Evolutionary conservation across 2,888 invertebrate genomes (phyloP).

Genomic region (Phyllotreta striolata): DNA sequence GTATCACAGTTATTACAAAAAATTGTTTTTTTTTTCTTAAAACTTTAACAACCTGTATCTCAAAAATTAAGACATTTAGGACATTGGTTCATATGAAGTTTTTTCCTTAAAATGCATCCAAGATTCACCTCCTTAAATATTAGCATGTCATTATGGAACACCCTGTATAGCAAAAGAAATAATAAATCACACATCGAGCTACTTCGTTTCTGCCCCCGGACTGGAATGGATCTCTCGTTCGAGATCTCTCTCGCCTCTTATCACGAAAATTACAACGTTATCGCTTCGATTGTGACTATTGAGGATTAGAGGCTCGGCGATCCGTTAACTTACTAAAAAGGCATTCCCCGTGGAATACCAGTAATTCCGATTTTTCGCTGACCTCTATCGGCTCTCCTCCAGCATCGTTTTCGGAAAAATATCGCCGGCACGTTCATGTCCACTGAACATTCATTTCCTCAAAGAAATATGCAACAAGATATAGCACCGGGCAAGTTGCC

Average conservation of each 20-base stretch:
- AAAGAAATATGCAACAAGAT: too few relatives aligned
- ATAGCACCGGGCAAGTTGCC: too few relatives aligned
- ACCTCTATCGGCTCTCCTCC: slow-evolving; percentile 31
- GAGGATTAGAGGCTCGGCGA: slow-evolving; percentile 35
- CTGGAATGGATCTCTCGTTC: not conserved
- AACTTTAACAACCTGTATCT: too few relatives aligned
- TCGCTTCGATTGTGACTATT: slow-evolving; percentile 11
- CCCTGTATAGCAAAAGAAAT: too few relatives aligned
- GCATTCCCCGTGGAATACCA: slow-evolving; percentile 37
- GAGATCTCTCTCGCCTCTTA: slow-evolving; percentile 2
- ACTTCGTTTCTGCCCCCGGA: slow-evolving; percentile 11
- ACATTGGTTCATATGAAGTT: too few relatives aligned
- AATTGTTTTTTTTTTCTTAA: too few relatives aligned
- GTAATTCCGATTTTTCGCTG: slow-evolving; percentile 36
- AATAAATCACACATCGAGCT: slow-evolving; percentile 7
- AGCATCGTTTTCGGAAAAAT: slow-evolving; percentile 31
- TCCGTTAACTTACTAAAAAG: slow-evolving; percentile 35
- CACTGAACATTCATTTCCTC: too few relatives aligned
- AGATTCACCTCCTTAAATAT: too few relatives aligned
- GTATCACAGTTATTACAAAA: too few relatives aligned
- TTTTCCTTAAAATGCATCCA: too few relatives aligned
- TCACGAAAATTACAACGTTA: slow-evolving; percentile 5
- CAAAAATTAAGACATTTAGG: too few relatives aligned
- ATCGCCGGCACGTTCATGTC: slow-evolving; percentile 31
- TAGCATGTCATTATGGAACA: too few relatives aligned